phyloP scores from a whole-genome alignment of 2,113 vertebrate species.

The Columba janthina region DNA sequence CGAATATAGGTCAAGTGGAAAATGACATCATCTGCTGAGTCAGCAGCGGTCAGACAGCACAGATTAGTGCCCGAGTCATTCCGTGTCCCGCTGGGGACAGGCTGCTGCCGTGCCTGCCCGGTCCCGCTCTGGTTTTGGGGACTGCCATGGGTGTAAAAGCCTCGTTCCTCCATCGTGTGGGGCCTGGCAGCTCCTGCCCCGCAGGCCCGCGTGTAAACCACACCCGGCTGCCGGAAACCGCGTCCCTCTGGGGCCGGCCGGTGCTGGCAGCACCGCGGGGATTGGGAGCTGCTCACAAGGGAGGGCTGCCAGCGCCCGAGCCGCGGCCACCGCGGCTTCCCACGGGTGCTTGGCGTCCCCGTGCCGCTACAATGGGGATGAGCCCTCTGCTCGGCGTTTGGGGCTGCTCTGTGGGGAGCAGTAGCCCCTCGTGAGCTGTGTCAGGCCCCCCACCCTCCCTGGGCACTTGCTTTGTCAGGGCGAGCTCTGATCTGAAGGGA shows the following conservation, averaged over 20 bases:
- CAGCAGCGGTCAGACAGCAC: background rate
- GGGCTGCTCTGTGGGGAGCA: background rate
- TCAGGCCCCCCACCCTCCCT: rapidly evolving
- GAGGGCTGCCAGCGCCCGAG: background rate
- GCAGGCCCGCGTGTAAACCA: background rate
- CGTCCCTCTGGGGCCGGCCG: background rate
- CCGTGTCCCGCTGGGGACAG: background rate
- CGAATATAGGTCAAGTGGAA: constrained; percentile 63
- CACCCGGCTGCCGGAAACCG: background rate
- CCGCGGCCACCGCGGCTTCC: background rate
- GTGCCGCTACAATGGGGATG: rapidly evolving
- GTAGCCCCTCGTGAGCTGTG: rapidly evolving
- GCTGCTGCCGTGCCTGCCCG: background rate
- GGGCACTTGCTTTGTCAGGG: background rate
- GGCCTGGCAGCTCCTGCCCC: background rate
- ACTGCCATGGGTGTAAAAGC: rapidly evolving
- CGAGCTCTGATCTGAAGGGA: background rate
- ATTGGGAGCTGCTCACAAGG: rapidly evolving
- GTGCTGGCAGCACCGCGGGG: background rate
- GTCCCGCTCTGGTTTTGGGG: background rate
- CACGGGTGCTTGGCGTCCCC: rapidly evolving
- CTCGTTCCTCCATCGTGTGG: background rate
- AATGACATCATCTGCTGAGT: constrained; percentile 41
- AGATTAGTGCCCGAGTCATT: background rate
- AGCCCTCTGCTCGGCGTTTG: background rate